Base-by-base conservation (phyloP, 1,140 invertebrate genomes). In the Drosophila athabasca region DNA sequence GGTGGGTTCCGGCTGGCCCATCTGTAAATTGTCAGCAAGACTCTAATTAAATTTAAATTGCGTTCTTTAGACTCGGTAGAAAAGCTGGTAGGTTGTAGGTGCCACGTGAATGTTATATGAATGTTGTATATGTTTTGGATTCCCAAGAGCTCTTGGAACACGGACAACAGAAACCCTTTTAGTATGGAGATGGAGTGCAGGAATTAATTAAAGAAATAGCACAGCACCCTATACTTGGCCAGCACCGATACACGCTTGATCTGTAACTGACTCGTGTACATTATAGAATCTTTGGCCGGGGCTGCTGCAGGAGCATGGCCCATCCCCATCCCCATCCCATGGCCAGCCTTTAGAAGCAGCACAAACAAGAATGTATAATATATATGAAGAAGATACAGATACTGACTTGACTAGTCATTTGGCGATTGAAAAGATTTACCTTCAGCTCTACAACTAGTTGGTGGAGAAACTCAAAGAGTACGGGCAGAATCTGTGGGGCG, bases 401-500 rank as follows among this genome's bases (percentile, higher is more conserved):
- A 50, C 13, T 6, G n/a, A 11, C 45, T 26, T 13, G n/a, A 9
- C 43, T 17, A 8, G 29, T 31, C 2, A 4, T 22, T 17, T 19
- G n/a, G 49, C 31, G 17, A 22, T 13, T 9, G 39, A 15, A 11
- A 44, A 1, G 6, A 19, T 49, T 46, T 73, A 92, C 90, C 66
- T 78, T 92, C 39, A 94, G 92, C 71, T 94, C 92, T 17, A 78
- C 71, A 61, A 93, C 93, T 26, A 95, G 90, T 77, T 95, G 93
- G 15, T 93, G 92, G 1, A 97, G 91, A 75, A 95, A 96, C 51
- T 95, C 93, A 78, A 96, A 95, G 0, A 97, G 90, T 26, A 97
- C 93, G 1, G 96, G 96, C 35, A 97, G 83, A 15, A 97, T 84
- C 68, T 96, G 93, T 1, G 93, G 91, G 0, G 96, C 94, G 89